phyloP scores from a whole-genome alignment of 2,888 invertebrate genomes.

The Cheilosia variabilis region DNA sequence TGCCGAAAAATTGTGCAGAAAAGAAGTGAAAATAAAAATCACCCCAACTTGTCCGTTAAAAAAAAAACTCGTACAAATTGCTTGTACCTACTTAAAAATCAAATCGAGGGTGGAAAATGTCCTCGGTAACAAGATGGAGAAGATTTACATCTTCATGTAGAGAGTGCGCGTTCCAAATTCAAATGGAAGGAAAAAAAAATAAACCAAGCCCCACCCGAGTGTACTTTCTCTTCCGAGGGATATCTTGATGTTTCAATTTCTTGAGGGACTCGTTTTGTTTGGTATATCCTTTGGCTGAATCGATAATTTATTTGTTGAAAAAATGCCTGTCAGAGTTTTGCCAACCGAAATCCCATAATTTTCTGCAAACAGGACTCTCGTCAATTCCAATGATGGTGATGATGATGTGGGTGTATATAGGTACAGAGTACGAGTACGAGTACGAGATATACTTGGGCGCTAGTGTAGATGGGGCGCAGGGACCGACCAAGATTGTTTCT shows the following conservation, averaged over 20 bases:
- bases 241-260: constrained; percentile 72
- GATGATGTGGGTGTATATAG: constrained; percentile 43
- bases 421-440: background rate
- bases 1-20: constrained; percentile 14
- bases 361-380: constrained; percentile 65
- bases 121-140: constrained; percentile 73
- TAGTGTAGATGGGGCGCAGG: constrained; percentile 12
- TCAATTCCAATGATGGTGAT: constrained; percentile 51
- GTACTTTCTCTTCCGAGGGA: constrained; percentile 65
- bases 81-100: constrained; percentile 74
- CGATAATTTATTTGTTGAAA: constrained; percentile 66
- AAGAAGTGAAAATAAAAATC: constrained; percentile 36
- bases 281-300: constrained; percentile 44
- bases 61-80: constrained; percentile 69
- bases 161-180: constrained; percentile 33
- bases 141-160: constrained; percentile 53
- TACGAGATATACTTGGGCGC: background rate
- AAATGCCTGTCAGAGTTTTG: constrained; percentile 13
- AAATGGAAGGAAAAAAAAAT: constrained; percentile 16
- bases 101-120: constrained; percentile 75
- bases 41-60: constrained; percentile 73
- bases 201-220: background rate
- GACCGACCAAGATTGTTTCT: constrained; percentile 51
- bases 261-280: constrained; percentile 33
- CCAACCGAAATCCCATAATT: constrained; percentile 73